Percentiles rank a stretch among this genome's conserved stretches.
These are phyloP conservation scores for Orientallactaga bullata DNA, from an alignment of 2,113 vertebrate genomes.

Conservation along the genomic window DNA sequence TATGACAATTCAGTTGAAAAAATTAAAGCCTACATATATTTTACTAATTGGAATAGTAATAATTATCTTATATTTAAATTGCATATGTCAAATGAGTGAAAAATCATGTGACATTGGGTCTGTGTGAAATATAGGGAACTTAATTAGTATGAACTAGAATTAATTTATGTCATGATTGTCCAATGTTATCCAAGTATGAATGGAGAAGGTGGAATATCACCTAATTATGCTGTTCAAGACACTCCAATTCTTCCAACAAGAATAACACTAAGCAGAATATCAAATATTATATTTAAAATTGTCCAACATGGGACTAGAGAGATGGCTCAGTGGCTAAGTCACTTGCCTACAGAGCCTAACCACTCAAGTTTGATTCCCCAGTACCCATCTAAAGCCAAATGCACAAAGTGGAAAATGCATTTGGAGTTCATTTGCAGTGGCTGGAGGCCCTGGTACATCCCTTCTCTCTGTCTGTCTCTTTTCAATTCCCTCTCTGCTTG, in stretches of 20 bases:
- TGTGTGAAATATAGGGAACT: conserved; percentile 69
- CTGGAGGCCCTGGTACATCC: no score
- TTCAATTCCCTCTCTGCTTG: no score
- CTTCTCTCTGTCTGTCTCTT: no score
- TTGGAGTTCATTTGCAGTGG: no score
- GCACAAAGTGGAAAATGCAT: no score
- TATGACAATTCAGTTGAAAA: conserved; percentile 78
- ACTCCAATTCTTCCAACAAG: neutral
- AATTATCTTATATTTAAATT: conserved; percentile 82
- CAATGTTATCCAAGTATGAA: conserved; percentile 72
- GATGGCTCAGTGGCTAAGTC: no score
- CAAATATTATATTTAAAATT: neutral
- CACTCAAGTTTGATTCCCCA: no score
- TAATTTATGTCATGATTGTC: conserved; percentile 78
- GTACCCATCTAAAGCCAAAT: no score
- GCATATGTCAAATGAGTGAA: conserved; percentile 77
- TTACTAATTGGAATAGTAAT: conserved; percentile 83
- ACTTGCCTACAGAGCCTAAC: no score
- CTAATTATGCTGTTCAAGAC: conserved; percentile 61
- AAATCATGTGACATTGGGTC: conserved; percentile 67
- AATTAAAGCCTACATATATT: conserved; percentile 75
- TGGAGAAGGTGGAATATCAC: neutral
- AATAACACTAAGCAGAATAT: neutral
- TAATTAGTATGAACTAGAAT: conserved; percentile 71
- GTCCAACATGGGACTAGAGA: neutral